Percentiles rank a stretch among this genome's conserved stretches.
Conservation (phyloP, 1,140 invertebrate species). For the Caerostris extrusa region DNA sequence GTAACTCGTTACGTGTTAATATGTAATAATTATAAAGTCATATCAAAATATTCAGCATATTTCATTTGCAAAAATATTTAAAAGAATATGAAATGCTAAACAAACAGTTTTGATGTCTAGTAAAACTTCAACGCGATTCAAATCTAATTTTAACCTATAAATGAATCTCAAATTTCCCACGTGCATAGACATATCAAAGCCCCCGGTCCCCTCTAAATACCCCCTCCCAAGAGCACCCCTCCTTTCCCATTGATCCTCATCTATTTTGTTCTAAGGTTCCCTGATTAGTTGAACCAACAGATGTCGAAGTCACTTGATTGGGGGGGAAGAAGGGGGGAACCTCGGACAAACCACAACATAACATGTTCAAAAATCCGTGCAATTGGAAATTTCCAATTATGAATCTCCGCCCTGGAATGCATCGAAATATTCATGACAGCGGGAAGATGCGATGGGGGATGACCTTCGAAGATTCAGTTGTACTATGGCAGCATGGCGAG, state of each 20-base stretch:
- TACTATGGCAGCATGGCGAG: background rate
- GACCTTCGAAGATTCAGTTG: background rate
- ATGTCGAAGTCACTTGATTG: conserved; percentile 7
- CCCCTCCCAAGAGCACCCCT: background rate
- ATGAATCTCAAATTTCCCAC: no score
- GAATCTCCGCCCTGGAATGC: background rate
- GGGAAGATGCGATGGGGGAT: background rate
- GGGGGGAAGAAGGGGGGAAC: no score
- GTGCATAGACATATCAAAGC: no score
- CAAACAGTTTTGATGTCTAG: no score
- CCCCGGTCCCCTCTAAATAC: no score
- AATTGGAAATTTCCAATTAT: conserved; percentile 42
- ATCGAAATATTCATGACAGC: background rate
- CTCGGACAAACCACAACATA: background rate
- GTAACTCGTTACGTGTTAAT: no score
- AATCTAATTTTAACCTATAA: no score
- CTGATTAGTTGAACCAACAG: background rate
- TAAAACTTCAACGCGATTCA: no score
- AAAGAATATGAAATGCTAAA: no score
- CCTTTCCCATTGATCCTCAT: background rate
- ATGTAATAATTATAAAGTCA: no score
- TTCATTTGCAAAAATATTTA: no score
- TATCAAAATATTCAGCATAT: no score
- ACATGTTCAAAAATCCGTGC: conserved; percentile 19
- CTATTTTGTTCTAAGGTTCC: background rate